These are phyloP conservation scores for Alexandromys fortis DNA, from an alignment of 2,113 vertebrate genomes.

Conservation along the genomic window DNA sequence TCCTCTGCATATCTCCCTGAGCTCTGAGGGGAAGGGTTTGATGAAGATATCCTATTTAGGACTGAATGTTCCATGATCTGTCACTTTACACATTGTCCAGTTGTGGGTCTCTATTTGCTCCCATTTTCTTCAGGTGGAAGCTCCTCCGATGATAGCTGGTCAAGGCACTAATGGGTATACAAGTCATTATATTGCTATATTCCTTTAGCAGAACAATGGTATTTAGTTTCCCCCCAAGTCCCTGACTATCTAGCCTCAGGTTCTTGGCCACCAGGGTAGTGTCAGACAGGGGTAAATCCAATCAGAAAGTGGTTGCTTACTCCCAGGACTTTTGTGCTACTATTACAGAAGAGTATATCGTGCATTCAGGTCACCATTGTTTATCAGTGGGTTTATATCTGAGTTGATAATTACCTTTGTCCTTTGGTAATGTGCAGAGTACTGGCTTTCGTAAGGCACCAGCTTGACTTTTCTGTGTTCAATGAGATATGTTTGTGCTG, in stretches of 20 bases:
- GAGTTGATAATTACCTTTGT: background rate
- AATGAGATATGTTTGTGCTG: background rate
- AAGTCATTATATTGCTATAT: background rate
- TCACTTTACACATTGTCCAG: background rate
- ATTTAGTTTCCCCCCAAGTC: too few relatives aligned
- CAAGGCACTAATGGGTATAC: background rate
- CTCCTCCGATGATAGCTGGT: background rate
- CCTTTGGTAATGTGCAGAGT: background rate
- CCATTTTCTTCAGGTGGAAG: background rate
- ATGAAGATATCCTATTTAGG: background rate
- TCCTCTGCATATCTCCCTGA: background rate
- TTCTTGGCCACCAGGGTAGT: background rate
- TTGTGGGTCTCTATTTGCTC: background rate
- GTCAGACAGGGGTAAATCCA: background rate
- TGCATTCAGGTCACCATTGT: background rate
- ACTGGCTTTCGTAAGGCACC: background rate
- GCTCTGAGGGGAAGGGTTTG: background rate
- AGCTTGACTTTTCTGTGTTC: background rate
- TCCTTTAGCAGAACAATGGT: background rate
- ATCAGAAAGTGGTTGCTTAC: background rate
- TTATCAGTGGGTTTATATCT: background rate
- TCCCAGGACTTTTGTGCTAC: background rate
- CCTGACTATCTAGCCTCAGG: background rate
- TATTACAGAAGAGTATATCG: background rate
- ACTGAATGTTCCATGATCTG: background rate